Evolutionary conservation across 2,797 vertebrate species (phyloP).

Genomic region (Danionella dracula): DNA sequence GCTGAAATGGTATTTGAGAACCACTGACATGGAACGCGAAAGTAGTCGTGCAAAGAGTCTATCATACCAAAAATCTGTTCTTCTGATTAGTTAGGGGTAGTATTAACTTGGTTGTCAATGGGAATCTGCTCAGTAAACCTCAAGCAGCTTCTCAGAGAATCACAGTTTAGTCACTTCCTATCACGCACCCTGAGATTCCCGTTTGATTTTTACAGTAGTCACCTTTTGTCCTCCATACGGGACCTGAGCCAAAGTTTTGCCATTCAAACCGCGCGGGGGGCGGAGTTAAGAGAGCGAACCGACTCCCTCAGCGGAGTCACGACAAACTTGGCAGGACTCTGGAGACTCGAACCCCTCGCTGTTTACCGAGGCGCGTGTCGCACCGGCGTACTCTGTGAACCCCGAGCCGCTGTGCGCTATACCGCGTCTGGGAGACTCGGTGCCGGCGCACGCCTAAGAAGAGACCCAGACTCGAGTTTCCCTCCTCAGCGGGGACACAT

Average conservation of each 20-base stretch:
- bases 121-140: too few species aligned
- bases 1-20: too few species aligned
- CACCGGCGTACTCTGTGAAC: slow-evolving; percentile 21
- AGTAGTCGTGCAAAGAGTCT: too few species aligned
- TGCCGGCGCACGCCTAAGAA: neutral
- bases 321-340: slow-evolving; percentile 13
- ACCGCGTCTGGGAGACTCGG: neutral
- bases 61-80: too few species aligned
- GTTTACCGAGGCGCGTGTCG: slow-evolving; percentile 32
- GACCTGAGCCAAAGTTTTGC: neutral
- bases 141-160: too few species aligned
- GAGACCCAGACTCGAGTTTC: neutral
- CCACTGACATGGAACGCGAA: too few species aligned
- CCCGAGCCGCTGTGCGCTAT: neutral
- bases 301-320: slow-evolving; percentile 17
- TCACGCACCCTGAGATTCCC: too few species aligned
- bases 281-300: slow-evolving; percentile 2
- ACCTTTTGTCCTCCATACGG: too few species aligned
- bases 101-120: too few species aligned
- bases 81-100: too few species aligned
- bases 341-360: slow-evolving; percentile 6
- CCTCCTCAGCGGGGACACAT: neutral
- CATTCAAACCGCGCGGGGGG: slow-evolving; percentile 25
- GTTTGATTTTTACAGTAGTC: too few species aligned
- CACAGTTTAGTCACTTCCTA: too few species aligned